These are phyloP conservation scores for Catagonus wagneri DNA, from an alignment of 2,113 vertebrate genomes.

Conservation along the genomic window DNA sequence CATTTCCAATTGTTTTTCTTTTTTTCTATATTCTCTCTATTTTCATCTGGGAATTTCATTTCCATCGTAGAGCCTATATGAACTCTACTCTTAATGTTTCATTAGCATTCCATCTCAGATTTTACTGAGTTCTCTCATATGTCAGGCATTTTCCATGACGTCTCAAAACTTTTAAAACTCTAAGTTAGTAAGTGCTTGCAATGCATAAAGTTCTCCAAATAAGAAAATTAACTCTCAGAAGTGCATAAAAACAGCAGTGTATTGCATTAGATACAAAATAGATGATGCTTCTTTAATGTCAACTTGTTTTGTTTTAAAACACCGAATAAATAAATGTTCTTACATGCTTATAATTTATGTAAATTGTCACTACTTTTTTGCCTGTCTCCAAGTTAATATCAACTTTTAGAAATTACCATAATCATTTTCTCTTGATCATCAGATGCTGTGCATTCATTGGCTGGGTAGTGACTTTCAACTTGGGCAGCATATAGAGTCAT, in stretches of 20 bases:
- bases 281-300: background rate
- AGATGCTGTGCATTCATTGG: background rate
- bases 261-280: background rate
- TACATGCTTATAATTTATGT: background rate
- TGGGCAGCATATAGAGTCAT: background rate
- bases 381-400: background rate
- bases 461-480: background rate
- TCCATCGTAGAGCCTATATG: slow-evolving; percentile 26
- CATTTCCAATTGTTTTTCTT: slow-evolving; percentile 7
- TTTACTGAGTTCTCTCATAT: background rate
- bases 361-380: background rate
- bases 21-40: slow-evolving; percentile 41
- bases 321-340: background rate
- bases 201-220: background rate
- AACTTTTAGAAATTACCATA: background rate
- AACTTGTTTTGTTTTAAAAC: slow-evolving; percentile 21
- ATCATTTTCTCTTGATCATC: background rate
- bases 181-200: background rate
- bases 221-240: slow-evolving; percentile 46
- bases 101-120: slow-evolving; percentile 19
- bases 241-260: background rate
- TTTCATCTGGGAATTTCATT: slow-evolving; percentile 64
- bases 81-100: background rate
- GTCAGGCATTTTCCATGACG: background rate
- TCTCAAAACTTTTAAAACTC: slow-evolving; percentile 20